Evolutionary conservation across 1,140 invertebrate species (phyloP), one percentile per base, ranked within the genome.

Genomic region (Panonychus citri): DNA sequence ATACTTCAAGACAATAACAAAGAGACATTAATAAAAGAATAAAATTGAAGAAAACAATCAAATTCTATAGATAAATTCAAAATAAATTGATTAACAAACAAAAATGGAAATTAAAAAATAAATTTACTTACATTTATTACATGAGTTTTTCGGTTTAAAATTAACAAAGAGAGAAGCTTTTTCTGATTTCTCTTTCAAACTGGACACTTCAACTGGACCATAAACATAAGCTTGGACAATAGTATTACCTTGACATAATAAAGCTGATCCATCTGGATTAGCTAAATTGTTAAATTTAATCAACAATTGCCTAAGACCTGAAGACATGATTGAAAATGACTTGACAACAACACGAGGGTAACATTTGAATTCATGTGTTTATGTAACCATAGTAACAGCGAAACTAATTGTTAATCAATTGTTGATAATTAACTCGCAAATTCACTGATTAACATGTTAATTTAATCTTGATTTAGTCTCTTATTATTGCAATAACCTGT

Each of bases 201-300:
- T 69, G 68, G 79, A 84, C 4, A 80, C 77, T 70, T 90, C 85
- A 12, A 80, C 68, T 1, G 87, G 86, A 0, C 87, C 87, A 73
- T 88, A 83, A 24, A 88, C 74, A 57, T 80, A 80, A 42, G 78
- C 79, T 27, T 84, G 68, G 1, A 82, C 75, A 43, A 80, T 76
- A 28, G 84, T 86, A 57, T 82, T 76, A 40, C 61, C 59, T 10
- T 54, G 27, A 37, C 61, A 57, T 37, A 60, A 49, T 17, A 64
- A 12, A 13, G 58, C 59, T 12, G 62, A 64, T 13, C 62, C 62
- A 59, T 61, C 60, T 24, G 57, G 46, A 24, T 59, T 40, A 34
- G 56, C 60, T 3, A 64, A 49, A 54, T 62, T 62, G 4, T 28
- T 46, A 30, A 27, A 55, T 46, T 24, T 30, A 7, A 55, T 26